These are phyloP conservation scores for Nemotelus nigrinus DNA, from an alignment of 2,888 invertebrate genomes.

Conservation along the genomic window DNA sequence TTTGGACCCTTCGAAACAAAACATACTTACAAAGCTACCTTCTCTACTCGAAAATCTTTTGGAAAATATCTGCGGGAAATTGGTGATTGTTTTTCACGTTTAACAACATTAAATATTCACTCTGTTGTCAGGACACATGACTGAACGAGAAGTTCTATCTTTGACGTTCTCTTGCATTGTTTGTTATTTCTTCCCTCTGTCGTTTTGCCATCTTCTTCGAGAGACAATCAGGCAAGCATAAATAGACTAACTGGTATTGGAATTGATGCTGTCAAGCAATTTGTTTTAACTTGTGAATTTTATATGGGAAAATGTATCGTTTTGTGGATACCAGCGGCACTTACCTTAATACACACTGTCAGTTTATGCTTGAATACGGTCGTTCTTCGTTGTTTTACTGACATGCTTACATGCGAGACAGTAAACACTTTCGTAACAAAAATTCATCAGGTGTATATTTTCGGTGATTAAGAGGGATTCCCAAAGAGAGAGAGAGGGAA, in stretches of 20 bases:
- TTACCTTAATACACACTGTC: constrained; percentile 13
- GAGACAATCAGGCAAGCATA: too few species aligned
- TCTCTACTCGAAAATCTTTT: not conserved
- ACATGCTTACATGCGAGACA: too few species aligned
- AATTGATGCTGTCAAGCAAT: not conserved
- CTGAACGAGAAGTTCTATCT: not conserved
- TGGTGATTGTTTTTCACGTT: constrained; percentile 51
- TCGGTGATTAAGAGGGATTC: too few species aligned
- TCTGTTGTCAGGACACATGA: constrained; percentile 17
- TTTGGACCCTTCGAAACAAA: not conserved
- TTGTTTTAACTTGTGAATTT: constrained; percentile 15
- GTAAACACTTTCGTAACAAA: too few species aligned
- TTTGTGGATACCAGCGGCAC: constrained; percentile 26
- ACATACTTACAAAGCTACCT: not conserved
- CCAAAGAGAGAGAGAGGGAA: too few species aligned
- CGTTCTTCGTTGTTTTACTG: too few species aligned
- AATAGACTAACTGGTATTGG: too few species aligned
- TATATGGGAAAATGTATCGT: constrained; percentile 15
- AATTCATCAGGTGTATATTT: too few species aligned
- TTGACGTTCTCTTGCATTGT: not conserved
- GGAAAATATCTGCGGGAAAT: constrained; percentile 8
- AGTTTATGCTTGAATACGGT: constrained; percentile 12
- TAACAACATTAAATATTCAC: constrained; percentile 53
- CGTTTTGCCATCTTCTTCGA: too few species aligned
- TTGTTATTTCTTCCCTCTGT: not conserved